A percentile compares a stretch with the other conserved stretches of the same genome.
Evolutionary conservation across 2,113 vertebrate species (phyloP).

Genomic region (Notarius lentiginosus): DNA sequence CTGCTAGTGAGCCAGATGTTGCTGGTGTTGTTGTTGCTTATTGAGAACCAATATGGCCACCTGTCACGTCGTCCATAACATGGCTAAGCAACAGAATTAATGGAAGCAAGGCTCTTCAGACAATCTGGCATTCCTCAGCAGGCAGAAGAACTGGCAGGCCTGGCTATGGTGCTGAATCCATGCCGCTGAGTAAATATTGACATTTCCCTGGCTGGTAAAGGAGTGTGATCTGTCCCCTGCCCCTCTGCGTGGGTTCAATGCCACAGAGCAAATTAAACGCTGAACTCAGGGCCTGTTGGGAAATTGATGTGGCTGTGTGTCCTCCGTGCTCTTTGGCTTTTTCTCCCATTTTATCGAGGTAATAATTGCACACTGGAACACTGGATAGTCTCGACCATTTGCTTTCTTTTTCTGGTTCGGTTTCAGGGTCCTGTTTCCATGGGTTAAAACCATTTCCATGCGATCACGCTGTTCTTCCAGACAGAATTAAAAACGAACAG

Average conservation of each 20-base stretch:
- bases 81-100: constrained; percentile 24
- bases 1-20: not conserved
- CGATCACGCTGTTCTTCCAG: not conserved
- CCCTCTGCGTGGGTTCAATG: constrained; percentile 54
- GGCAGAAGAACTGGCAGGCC: constrained; percentile 40
- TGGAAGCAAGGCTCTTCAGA: constrained; percentile 9
- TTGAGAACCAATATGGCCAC: constrained; percentile 20
- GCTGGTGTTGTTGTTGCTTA: not conserved
- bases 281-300: constrained; percentile 53
- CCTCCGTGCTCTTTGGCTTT: constrained; percentile 55
- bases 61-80: constrained; percentile 5
- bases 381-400: not conserved
- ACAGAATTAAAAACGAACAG: constrained; percentile 16
- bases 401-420: not conserved
- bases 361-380: constrained; percentile 47
- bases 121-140: constrained; percentile 35
- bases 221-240: constrained; percentile 53
- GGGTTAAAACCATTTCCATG: constrained; percentile 29
- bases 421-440: constrained; percentile 3
- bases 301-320: constrained; percentile 56
- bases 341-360: constrained; percentile 34
- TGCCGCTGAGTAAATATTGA: constrained; percentile 61
- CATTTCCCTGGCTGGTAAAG: constrained; percentile 63
- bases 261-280: constrained; percentile 67
- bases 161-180: constrained; percentile 50